Evolutionary conservation across 2,113 vertebrate species (phyloP), one percentile per base, ranked within the genome.

Genomic region (Polypterus senegalus): DNA sequence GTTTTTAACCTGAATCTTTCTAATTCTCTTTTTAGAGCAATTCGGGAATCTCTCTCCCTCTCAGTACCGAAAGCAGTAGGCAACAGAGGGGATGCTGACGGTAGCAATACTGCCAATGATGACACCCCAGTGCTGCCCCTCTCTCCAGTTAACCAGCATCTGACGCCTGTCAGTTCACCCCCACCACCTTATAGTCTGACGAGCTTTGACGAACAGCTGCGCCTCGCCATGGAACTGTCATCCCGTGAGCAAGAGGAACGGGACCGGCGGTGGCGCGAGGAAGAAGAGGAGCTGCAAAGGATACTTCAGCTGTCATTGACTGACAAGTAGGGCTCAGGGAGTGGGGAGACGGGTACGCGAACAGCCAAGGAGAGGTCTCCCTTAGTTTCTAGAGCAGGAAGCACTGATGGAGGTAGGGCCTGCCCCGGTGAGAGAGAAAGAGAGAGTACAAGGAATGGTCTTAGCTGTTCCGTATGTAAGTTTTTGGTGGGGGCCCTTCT

Each of bases 221-320:
- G 87, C 4, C 67, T 95, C 47, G 93, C 92, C 72, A 91, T 97
- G 88, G 93, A 92, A 70, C 66, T 95, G 54, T 97, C 93, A 0
- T 91, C 89, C 7, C 71, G 72, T 64, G 92, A 97, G 69, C 91
- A 94, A 71, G 90, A 91, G 70, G 92, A 93, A 72, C 77, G 67
- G 45, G 46, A 27, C 64, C 87, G 86, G 74, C 75, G 73, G 68
- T 73, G 60, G 10, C 79, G 79, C 62, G 83, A 85, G 66, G 86
- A 88, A 57, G 91, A 94, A 0, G 92, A 94, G 47, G 93, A 97
- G 77, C 73, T 96, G 0, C 88, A 93, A 79, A 84, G 91, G 66
- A 91, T 90, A 77, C 79, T 96, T 68, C 90, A 79, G 71, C 89
- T 93, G 64, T 97, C 92, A 3, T 92, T 97, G 78, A 94, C 91